phyloP scores from a whole-genome alignment of 2,888 invertebrate genomes.

The Plusia festucae region DNA sequence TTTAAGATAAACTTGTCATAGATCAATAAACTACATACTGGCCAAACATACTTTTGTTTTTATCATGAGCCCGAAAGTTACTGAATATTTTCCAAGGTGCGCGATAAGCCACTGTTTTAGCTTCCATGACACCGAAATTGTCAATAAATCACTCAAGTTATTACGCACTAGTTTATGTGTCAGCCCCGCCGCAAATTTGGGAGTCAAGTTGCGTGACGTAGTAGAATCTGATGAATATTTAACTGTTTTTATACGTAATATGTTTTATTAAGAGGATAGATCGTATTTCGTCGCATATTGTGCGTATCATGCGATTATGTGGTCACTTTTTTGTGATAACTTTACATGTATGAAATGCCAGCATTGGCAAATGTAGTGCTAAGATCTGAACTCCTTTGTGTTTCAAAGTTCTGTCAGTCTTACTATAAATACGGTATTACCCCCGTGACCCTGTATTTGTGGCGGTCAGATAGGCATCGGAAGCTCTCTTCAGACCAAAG shows the following conservation, averaged over 20 bases:
- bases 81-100: constrained; percentile 10
- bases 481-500: too few species aligned
- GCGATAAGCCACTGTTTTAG: not conserved
- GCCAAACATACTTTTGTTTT: not conserved
- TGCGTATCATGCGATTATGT: not conserved
- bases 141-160: constrained; percentile 11
- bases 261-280: not conserved
- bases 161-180: not conserved
- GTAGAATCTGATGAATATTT: not conserved
- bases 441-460: too few species aligned
- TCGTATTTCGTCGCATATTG: not conserved
- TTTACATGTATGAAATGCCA: too few species aligned
- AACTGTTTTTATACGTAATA: not conserved
- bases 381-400: too few species aligned
- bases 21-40: not conserved
- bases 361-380: too few species aligned
- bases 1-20: too few species aligned
- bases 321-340: not conserved
- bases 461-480: too few species aligned
- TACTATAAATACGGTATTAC: too few species aligned
- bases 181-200: not conserved
- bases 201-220: not conserved
- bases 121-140: constrained; percentile 2
- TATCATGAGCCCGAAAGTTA: constrained; percentile 15
- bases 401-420: too few species aligned